Percentiles rank a stretch among this genome's conserved stretches.
Evolutionary conservation across 2,888 invertebrate genomes (phyloP).

Genomic region (Aspidapion aeneum): DNA sequence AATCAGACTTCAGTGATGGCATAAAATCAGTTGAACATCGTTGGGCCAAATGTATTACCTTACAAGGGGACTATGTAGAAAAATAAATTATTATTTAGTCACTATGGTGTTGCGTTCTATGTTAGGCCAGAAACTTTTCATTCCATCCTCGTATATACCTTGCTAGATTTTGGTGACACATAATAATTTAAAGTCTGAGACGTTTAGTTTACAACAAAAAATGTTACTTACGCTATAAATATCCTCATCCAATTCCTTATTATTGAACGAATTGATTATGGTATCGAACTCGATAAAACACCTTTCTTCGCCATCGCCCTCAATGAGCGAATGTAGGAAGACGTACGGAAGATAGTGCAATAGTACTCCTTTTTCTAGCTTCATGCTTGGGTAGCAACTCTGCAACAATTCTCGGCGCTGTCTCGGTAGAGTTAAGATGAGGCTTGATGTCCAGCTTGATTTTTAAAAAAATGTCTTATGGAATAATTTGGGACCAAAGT

Average conservation of each 20-base stretch:
- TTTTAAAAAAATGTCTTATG: slow-evolving; percentile 18
- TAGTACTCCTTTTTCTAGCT: slow-evolving; percentile 66
- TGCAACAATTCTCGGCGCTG: slow-evolving; percentile 59
- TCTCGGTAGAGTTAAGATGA: slow-evolving; percentile 61
- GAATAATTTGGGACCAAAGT: background rate
- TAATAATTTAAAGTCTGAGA: no score
- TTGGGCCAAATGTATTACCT: no score
- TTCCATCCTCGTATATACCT: no score
- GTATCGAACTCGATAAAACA: slow-evolving; percentile 56
- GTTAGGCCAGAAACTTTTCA: no score
- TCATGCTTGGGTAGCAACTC: slow-evolving; percentile 72
- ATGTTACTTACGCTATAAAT: slow-evolving; percentile 36
- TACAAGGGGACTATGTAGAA: no score
- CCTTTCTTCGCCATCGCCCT: slow-evolving; percentile 49
- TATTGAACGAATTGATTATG: slow-evolving; percentile 47
- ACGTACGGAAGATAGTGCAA: slow-evolving; percentile 75
- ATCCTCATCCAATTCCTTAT: slow-evolving; percentile 27
- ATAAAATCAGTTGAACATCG: no score
- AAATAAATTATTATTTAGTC: no score
- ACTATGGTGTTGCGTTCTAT: no score
- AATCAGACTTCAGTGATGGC: no score
- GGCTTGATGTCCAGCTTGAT: slow-evolving; percentile 67
- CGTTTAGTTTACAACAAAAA: no score
- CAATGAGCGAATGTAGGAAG: slow-evolving; percentile 60
- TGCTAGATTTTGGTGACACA: no score